A percentile compares a stretch with the other conserved stretches of the same genome.
Conservation (phyloP, 1,140 invertebrate species). For the Pseudomyrmex flavicornis region DNA sequence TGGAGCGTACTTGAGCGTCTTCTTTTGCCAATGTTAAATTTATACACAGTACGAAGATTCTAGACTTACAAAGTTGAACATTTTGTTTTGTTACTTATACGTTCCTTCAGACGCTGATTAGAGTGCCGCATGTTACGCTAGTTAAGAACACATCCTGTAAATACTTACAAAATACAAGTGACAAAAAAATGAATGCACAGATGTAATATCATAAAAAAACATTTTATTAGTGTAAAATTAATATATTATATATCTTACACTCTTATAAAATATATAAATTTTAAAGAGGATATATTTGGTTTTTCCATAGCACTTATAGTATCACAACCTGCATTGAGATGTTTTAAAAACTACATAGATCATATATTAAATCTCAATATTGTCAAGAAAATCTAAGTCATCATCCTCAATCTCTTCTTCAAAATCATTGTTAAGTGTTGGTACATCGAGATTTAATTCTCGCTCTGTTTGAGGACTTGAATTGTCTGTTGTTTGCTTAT, state of each 20-base stretch:
- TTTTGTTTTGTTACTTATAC: constrained; percentile 64
- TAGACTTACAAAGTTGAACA: constrained; percentile 72
- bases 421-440: neutral
- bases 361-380: neutral
- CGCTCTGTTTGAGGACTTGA: neutral
- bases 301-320: neutral
- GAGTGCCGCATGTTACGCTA: constrained; percentile 14
- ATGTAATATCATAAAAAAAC: neutral
- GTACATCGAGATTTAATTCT: constrained; percentile 61
- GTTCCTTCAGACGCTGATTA: constrained; percentile 49
- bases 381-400: constrained; percentile 26
- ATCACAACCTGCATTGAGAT: constrained; percentile 1
- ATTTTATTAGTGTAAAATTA: neutral
- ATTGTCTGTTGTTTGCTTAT: neutral
- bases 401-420: constrained; percentile 78
- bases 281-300: constrained; percentile 1
- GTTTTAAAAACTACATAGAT: too few relatives aligned
- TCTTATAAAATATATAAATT: neutral
- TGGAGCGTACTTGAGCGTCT: constrained; percentile 35
- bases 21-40: constrained; percentile 63
- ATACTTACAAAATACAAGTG: constrained; percentile 31
- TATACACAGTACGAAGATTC: constrained; percentile 68
- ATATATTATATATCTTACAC: constrained; percentile 17
- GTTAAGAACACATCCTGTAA: constrained; percentile 25
- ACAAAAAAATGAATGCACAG: constrained; percentile 15